Conservation (phyloP, 1,140 invertebrate genomes). For the Drosophila lini region DNA sequence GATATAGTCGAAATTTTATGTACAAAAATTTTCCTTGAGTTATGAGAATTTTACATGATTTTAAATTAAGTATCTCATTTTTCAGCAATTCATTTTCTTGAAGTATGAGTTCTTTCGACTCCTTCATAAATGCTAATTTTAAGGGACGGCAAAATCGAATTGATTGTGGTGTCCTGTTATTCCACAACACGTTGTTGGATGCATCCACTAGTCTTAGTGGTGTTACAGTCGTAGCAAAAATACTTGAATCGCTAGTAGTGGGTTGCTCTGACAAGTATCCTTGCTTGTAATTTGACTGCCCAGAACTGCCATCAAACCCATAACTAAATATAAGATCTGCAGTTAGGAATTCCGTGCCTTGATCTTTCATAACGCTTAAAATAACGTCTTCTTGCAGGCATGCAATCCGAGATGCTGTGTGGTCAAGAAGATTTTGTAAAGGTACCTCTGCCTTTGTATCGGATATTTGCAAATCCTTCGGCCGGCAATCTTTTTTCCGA, state of each 20-base stretch:
- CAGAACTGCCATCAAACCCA: too few relatives aligned
- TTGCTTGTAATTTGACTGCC: too few relatives aligned
- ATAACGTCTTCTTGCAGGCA: not conserved
- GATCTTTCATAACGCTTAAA: too few relatives aligned
- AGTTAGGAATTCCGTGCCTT: too few relatives aligned
- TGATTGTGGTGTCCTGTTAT: not conserved
- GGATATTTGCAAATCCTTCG: not conserved
- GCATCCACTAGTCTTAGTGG: not conserved
- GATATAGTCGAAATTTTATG: not conserved
- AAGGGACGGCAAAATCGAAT: not conserved
- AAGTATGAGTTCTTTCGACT: not conserved
- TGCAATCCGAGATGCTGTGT: conserved; percentile 1
- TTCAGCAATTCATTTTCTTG: not conserved
- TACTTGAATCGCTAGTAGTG: not conserved
- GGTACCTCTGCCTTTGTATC: not conserved
- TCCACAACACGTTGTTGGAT: not conserved
- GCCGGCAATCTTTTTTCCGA: not conserved
- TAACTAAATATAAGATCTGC: too few relatives aligned
- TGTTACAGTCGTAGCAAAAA: conserved; percentile 1
- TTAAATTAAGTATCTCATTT: not conserved
- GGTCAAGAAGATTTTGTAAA: too few relatives aligned
- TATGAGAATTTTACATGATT: too few relatives aligned
- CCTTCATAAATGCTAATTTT: not conserved
- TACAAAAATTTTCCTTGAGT: not conserved
- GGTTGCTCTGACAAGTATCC: conserved; percentile 2